Percentiles rank a stretch among this genome's conserved stretches.
Evolutionary conservation across 2,113 vertebrate genomes (phyloP).

Genomic region (Mormyrus iriodes): DNA sequence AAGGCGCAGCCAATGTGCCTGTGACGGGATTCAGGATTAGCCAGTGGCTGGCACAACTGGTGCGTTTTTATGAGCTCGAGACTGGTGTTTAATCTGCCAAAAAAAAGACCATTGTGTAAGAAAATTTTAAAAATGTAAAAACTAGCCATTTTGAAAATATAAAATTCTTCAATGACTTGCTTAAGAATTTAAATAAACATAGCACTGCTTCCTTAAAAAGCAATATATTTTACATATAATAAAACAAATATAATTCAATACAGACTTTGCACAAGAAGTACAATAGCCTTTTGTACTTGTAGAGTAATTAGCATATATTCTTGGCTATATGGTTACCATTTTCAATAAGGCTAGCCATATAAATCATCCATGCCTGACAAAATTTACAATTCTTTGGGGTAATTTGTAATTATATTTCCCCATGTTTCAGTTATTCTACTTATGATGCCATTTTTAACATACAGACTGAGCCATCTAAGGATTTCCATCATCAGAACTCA

Average conservation of each 20-base stretch:
- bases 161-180: background rate
- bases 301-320: background rate
- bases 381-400: background rate
- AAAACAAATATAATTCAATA: background rate
- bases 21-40: background rate
- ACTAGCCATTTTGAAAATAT: background rate
- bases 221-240: background rate
- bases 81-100: background rate
- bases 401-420: background rate
- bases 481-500: background rate
- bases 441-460: background rate
- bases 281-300: background rate
- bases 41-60: background rate
- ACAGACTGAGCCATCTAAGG: background rate
- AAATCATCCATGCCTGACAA: background rate
- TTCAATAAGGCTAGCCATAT: background rate
- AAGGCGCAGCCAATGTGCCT: background rate
- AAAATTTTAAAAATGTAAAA: background rate
- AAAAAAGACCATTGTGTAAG: conserved; percentile 33
- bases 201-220: background rate
- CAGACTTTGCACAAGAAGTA: background rate
- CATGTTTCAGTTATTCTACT: background rate
- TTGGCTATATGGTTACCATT: background rate
- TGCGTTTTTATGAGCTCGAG: background rate
- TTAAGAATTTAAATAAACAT: background rate